Evolutionary conservation across 2,888 invertebrate species (phyloP).

Genomic region (Margaritifera margaritifera): DNA sequence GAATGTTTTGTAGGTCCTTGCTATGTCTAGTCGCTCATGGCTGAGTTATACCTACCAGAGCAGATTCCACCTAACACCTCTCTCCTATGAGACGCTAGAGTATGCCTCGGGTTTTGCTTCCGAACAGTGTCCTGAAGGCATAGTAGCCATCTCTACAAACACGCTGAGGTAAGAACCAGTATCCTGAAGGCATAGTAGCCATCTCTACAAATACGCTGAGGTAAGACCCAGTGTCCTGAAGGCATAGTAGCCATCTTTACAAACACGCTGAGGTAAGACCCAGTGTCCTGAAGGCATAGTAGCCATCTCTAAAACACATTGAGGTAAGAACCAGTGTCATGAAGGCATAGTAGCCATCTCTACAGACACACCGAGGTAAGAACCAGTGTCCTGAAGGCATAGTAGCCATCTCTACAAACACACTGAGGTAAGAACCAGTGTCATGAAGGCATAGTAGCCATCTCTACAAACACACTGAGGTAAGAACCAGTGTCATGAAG

Average conservation of each 20-base stretch:
- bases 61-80: constrained; percentile 88
- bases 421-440: constrained; percentile 88
- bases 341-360: constrained; percentile 99
- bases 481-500: constrained; percentile 32
- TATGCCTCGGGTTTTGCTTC: constrained; percentile 95
- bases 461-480: constrained; percentile 95
- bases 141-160: constrained; percentile 98
- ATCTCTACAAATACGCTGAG: constrained; percentile 97
- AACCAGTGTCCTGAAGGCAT: constrained; percentile 98
- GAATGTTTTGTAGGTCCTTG: constrained; percentile 79
- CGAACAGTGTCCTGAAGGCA: constrained; percentile 99
- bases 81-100: constrained; percentile 96
- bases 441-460: constrained; percentile 99
- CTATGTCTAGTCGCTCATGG: constrained; percentile 98
- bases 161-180: constrained; percentile 88
- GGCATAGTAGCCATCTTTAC: constrained; percentile 99
- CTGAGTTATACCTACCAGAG: constrained; percentile 98
- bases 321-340: constrained; percentile 87
- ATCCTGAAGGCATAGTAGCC: constrained; percentile 99
- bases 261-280: constrained; percentile 85
- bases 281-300: constrained; percentile 99
- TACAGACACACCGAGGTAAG: constrained; percentile 89
- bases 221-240: constrained; percentile 90
- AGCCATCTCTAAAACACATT: constrained; percentile 97
- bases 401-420: constrained; percentile 98